These are phyloP conservation scores for Drosophila neotestacea DNA, from an alignment of 2,888 invertebrate genomes.

Conservation along the genomic window DNA sequence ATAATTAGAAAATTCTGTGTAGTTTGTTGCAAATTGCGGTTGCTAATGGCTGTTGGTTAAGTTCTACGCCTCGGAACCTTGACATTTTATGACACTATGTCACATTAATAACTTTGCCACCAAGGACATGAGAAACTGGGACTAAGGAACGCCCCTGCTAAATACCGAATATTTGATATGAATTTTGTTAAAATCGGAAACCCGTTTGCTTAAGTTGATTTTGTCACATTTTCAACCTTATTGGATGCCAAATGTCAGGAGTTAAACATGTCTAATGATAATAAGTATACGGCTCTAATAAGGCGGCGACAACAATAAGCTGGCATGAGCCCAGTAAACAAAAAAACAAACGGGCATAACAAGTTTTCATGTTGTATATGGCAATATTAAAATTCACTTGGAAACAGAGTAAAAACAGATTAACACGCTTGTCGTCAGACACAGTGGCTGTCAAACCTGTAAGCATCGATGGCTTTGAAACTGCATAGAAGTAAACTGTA, in stretches of 20 bases:
- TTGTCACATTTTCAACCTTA: conserved; percentile 27
- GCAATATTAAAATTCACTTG: conserved; percentile 27
- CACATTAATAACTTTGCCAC: conserved; percentile 22
- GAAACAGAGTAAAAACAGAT: conserved; percentile 17
- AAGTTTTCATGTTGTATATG: conserved; percentile 26
- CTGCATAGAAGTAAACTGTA: neutral
- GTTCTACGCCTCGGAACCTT: conserved; percentile 43
- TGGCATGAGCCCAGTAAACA: conserved; percentile 24
- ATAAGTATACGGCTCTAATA: conserved; percentile 46
- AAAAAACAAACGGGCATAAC: conserved; percentile 38
- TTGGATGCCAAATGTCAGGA: conserved; percentile 62
- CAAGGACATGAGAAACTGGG: conserved; percentile 6
- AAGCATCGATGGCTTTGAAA: neutral
- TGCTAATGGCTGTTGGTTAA: conserved; percentile 15
- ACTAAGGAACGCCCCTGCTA: conserved; percentile 48
- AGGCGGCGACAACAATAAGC: conserved; percentile 39
- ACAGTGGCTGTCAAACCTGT: conserved; percentile 1
- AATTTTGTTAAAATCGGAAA: conserved; percentile 40
- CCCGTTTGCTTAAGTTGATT: conserved; percentile 46
- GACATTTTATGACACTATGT: conserved; percentile 56
- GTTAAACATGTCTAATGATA: conserved; percentile 59
- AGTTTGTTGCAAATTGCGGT: conserved; percentile 46
- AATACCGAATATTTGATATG: conserved; percentile 40
- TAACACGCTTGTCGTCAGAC: neutral
- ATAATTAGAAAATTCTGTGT: conserved; percentile 50